Evolutionary conservation across 2,797 vertebrate species (phyloP).

Genomic region (Enteromius thamalakanensis): DNA sequence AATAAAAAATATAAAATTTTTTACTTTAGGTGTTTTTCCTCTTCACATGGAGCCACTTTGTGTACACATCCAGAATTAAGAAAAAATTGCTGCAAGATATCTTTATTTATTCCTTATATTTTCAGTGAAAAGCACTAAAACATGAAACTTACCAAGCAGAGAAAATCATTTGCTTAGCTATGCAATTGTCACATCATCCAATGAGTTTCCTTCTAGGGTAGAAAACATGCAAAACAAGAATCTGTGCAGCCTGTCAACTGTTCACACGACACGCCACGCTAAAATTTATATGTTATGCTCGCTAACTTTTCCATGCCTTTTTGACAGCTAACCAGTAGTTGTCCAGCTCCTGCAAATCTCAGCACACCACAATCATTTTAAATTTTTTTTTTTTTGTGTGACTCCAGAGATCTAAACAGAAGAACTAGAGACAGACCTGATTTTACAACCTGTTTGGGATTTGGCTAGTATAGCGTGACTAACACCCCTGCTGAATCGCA

Average conservation of each 20-base stretch:
- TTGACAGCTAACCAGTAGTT: constrained; percentile 69
- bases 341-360: constrained; percentile 73
- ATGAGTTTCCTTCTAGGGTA: background rate
- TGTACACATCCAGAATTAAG: background rate
- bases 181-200: constrained; percentile 2
- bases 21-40: background rate
- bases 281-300: constrained; percentile 63
- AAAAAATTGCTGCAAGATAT: background rate
- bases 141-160: constrained; percentile 26
- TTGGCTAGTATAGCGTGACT: constrained; percentile 80
- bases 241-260: constrained; percentile 25
- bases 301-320: constrained; percentile 68
- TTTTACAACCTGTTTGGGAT: constrained; percentile 85
- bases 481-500: constrained; percentile 82
- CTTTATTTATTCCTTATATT: constrained; percentile 9
- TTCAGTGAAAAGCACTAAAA: background rate
- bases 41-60: background rate
- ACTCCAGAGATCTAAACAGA: constrained; percentile 71
- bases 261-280: background rate
- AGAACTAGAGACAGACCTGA: constrained; percentile 75
- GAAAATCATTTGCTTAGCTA: constrained; percentile 12
- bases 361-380: constrained; percentile 65
- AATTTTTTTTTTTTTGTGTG: constrained; percentile 64
- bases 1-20: background rate
- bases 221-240: background rate